Base-by-base conservation (phyloP, 1,140 invertebrate genomes). In the Nymphalis io region DNA sequence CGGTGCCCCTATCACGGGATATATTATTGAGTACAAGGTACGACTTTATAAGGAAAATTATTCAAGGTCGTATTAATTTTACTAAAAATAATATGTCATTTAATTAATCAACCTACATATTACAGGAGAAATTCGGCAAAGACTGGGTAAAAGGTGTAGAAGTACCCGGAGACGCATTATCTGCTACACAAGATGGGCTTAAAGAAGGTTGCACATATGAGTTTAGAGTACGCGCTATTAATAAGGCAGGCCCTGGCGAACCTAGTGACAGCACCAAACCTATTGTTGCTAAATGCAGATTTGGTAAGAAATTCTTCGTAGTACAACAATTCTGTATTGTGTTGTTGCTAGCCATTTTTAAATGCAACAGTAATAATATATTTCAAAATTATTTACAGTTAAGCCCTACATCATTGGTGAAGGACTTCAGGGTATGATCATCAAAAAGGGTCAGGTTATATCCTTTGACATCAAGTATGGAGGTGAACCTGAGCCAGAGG, bases 191-290 rank as follows among this genome's bases (percentile, higher is more conserved):
- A 57, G 95, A 96, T 79, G 96, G 97, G 10, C 93, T 99, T 12
- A 98, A 98, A 84, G 98, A 99, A 94, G 98, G 98, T 18, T 95
- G 95, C 63, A 96, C 98, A 73, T 99, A 99, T 80, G 98, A 99
- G 92, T 99, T 99, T 92, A 94, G 99, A 73, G 96, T 99, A 48
- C 94, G 97, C 74, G 99, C 99, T 61, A 95, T 99, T 60, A 99
- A 99, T 92, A 98, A 98, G 87, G 98, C 96, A 63, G 98, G 98
- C 58, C 97, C 97, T 83, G 97, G 98, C 83, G 96, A 97, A 93
- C 97, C 98, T 5, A 98, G 97, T 80, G 96, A 99, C 72, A 95
- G 96, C 42, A 99, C 98, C 13, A 98, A 99, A 88, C 96, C 98
- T 55, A 97, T 99, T 71, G 96, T 98, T 80, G 98, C 98, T 60